Conservation (phyloP, 2,113 vertebrate genomes). For the Heterotilapia buettikoferi region DNA sequence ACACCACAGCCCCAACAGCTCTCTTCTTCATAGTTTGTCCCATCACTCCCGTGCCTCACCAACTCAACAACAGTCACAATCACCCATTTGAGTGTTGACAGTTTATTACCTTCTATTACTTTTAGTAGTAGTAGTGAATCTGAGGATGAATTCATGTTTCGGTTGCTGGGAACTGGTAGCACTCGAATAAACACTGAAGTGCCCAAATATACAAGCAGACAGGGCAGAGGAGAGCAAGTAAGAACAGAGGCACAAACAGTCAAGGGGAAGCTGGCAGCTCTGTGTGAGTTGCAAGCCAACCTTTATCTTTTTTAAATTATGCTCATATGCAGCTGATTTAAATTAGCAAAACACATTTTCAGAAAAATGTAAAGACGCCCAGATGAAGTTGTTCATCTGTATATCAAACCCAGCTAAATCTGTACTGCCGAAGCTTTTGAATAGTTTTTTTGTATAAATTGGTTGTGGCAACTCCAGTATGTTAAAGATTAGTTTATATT, state of each 20-base stretch:
- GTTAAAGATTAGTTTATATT: not conserved
- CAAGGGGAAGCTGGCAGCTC: not conserved
- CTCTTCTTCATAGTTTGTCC: not conserved
- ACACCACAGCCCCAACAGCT: slow-evolving; percentile 10
- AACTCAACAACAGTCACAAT: slow-evolving; percentile 49
- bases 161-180: slow-evolving; percentile 75
- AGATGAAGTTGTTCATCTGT: not conserved
- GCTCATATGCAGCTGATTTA: not conserved
- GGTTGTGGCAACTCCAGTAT: not conserved
- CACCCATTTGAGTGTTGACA: slow-evolving; percentile 64
- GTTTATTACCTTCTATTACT: slow-evolving; percentile 80
- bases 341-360: not conserved
- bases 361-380: not conserved
- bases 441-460: not conserved
- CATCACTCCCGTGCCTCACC: not conserved
- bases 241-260: not conserved
- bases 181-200: slow-evolving; percentile 76
- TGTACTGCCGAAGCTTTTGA: not conserved
- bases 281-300: not conserved
- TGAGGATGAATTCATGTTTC: slow-evolving; percentile 83
- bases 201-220: slow-evolving; percentile 73
- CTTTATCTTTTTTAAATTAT: not conserved
- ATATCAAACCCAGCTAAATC: not conserved
- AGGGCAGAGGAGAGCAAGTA: not conserved
- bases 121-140: slow-evolving; percentile 54